phyloP scores from a whole-genome alignment of 2,797 vertebrate genomes.

The Lepilemur ruficaudatus region DNA sequence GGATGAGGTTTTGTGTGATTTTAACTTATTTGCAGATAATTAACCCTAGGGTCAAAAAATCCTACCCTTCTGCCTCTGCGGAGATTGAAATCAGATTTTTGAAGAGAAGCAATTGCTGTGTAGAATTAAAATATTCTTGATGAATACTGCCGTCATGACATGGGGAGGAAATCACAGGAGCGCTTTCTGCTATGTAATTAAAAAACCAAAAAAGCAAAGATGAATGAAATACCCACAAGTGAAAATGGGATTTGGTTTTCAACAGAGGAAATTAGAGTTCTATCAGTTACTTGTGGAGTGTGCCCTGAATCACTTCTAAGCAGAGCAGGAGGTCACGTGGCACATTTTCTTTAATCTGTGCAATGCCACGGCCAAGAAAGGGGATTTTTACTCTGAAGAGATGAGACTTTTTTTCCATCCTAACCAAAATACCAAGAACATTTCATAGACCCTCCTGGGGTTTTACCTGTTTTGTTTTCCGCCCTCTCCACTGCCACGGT shows the following conservation, averaged over 20 bases:
- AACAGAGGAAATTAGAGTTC: conserved; percentile 45
- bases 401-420: background rate
- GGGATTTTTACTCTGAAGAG: background rate
- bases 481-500: background rate
- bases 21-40: conserved; percentile 71
- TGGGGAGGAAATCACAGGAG: conserved; percentile 61
- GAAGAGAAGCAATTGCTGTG: conserved; percentile 60
- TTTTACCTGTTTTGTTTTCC: background rate
- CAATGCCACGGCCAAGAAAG: background rate
- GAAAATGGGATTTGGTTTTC: conserved; percentile 67
- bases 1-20: conserved; percentile 59
- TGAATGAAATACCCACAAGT: conserved; percentile 52
- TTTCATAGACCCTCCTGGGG: background rate
- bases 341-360: background rate
- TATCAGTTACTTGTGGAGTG: background rate
- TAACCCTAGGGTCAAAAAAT: conserved; percentile 66
- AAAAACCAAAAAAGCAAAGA: conserved; percentile 68
- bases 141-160: conserved; percentile 50
- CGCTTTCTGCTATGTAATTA: conserved; percentile 67
- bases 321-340: background rate
- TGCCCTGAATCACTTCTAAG: conserved; percentile 5
- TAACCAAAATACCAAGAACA: background rate
- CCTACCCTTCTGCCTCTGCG: background rate
- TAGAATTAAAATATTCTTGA: conserved; percentile 70
- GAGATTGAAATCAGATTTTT: conserved; percentile 69